Evolutionary conservation across 2,797 vertebrate genomes (phyloP), one percentile per base, ranked within the genome.

Genomic region (Neomorphus geoffroyi): DNA sequence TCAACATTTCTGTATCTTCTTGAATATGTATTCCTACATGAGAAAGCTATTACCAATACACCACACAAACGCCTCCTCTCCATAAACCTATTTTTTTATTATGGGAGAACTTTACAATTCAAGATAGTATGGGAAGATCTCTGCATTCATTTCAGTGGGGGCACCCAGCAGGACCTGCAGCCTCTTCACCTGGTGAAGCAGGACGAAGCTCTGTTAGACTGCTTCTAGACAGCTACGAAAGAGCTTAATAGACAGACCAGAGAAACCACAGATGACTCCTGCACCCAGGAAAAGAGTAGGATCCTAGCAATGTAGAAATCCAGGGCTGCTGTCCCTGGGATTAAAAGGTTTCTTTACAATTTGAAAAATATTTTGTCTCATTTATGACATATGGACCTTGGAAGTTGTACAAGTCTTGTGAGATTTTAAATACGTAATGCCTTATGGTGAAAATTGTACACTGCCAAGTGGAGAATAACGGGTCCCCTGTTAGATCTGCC

Each of bases 1-100:
- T 92, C 43, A 83, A 74, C 61, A 73, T 88, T 91, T 91, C 71
- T 53, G 5, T 83, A 88, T 88, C 53, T 94, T 90, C 82, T 71
- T 89, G 9, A 96, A 88, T 69, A 86, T 24, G 6, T 45, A 90
- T 90, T 95, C 93, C 45, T 78, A 56, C 45, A 80, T 72, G 48
- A 92, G 57, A 96, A 91, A 93, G 70, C 88, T 92, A 77, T 94
- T 93, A 90, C 35, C 14, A 79, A 53, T 72, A n/a, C 8, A 87
- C 14, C 46, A 70, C 46, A 91, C 3, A 79, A 81, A 27, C 13
- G 37, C 43, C 35, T 83, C 48, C 58, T 66, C 32, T 70, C 60
- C 60, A 73, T 69, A 93, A 74, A 86, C 28, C 23, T 65, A 0
- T 33, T 43, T 75, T 27, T 32, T 67, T 37, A 61, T 78, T 66